Evolutionary conservation across 2,888 invertebrate genomes (phyloP).

Genomic region (Pedicia rivosa): DNA sequence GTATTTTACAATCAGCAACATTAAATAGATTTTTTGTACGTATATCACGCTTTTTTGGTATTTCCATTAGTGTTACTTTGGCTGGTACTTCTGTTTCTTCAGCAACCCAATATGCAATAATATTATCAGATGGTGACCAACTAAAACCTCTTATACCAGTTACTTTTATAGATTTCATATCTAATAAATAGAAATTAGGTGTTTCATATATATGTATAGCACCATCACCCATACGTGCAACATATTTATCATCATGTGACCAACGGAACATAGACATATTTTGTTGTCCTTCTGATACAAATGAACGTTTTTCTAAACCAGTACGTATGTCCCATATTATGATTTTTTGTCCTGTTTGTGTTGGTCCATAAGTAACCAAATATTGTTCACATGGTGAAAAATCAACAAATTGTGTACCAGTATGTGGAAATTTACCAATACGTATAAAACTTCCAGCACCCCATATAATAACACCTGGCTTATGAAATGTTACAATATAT

Average conservation of each 20-base stretch:
- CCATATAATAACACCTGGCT: constrained; percentile 92
- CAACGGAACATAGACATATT: constrained; percentile 94
- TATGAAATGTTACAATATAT: constrained; percentile 91
- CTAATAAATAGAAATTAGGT: constrained; percentile 83
- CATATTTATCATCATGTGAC: constrained; percentile 91
- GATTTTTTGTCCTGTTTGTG: constrained; percentile 62
- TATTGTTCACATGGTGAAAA: constrained; percentile 98
- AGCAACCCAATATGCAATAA: constrained; percentile 95
- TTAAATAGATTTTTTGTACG: constrained; percentile 94
- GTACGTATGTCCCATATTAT: constrained; percentile 96
- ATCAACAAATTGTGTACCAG: constrained; percentile 85
- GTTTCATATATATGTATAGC: constrained; percentile 90
- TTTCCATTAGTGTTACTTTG: constrained; percentile 79
- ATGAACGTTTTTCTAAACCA: constrained; percentile 82
- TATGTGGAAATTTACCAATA: constrained; percentile 80
- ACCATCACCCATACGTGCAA: constrained; percentile 74
- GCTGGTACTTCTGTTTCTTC: constrained; percentile 96
- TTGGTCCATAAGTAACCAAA: constrained; percentile 84
- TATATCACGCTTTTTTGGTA: constrained; percentile 77
- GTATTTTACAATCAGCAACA: constrained; percentile 95
- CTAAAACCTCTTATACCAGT: constrained; percentile 83
- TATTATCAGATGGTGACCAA: constrained; percentile 96
- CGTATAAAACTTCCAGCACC: constrained; percentile 87
- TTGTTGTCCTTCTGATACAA: constrained; percentile 69
- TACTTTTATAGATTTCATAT: constrained; percentile 88